Base-by-base conservation (phyloP, 2,888 invertebrate species). In the Hydroisotoma schaefferi region DNA sequence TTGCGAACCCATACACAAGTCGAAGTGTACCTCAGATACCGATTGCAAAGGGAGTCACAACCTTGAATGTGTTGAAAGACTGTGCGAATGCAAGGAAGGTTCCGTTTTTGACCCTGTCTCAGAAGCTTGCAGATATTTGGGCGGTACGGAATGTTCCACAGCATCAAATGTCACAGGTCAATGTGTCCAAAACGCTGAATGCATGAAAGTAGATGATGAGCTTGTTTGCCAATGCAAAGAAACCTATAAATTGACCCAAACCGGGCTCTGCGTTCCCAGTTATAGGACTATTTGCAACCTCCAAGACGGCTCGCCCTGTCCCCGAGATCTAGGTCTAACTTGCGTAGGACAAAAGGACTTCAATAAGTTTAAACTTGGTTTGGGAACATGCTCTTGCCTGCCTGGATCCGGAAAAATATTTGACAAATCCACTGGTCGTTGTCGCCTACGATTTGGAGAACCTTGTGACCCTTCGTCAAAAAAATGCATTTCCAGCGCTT, bases 21-120 rank as follows among this genome's bases (percentile, higher is more conserved):
- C 12, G 23, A 15, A 15, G 4, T 52, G 52, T n/a, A 28, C 18
- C n/a, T n/a, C 29, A 6, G 18, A 29, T 8, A 4, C 4, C 12
- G 22, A 5, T 23, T 52, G 52, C 22, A 37, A 20, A 5, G 37
- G 23, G 15, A 8, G 23, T 4, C n/a, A 6, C 15, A 33, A 52
- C 22, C 33, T 29, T 22, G 18, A 28, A 12, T 22, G 28, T n/a
- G 4, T 33, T 12, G 5, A 4, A 20, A 20, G 4, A 8, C 18
- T 12, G 15, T 52, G 52, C 37, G 23, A 18, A 23, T 52, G 52
- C n/a, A 52, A n/a, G 37, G 5, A n/a, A 2, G 52, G 52, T 5
- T 33, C 23, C 2, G 18, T 33, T 52, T 52, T 29, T 28, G 33
- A 29, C 8, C 3, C 3, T 3, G 37, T 5, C 5, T 10, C 33